Base-by-base conservation (phyloP, 2,113 vertebrate genomes). In the Lepidiolamprologus cunningtoni region DNA sequence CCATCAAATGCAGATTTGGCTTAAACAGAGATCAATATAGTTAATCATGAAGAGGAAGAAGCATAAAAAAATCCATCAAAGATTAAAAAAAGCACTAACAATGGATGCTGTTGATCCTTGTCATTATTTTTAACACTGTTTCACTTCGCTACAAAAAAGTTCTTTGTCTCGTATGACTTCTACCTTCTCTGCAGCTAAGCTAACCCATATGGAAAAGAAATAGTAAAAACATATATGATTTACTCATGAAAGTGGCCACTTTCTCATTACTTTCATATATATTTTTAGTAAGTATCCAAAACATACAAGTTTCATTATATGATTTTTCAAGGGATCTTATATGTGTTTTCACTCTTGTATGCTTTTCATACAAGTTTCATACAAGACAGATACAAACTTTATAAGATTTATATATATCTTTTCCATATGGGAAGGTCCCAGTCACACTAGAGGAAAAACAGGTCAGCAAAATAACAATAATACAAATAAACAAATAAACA, bases 41-140 rank as follows among this genome's bases (percentile, higher is more conserved):
- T 66, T 66, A 21, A 66, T n/a, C 33, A 1, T 1, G 19, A 73
- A 73, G 13, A 17, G 13, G 40, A 73, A 26, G 21, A 73, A 73
- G 40, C 68, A 73, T 2, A 42, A 73, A 45, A 40, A 45, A 45
- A 37, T 1, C 0, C 61, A 66, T 66, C 33, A 66, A 37, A 66
- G 33, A 37, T 66, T 1, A 2, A 66, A n/a, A 66, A 66, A 66
- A 73, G 21, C 68, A 73, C 37, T 2, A 26, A 73, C 13, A 45
- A 17, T 73, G 13, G 8, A 0, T 73, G 0, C 8, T 4, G 21
- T 45, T 45, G 40, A 73, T 4, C 0, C 0, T 45, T 45, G 21
- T 73, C 37, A 45, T 45, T 26, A 45, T 11, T 73, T 73, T 73
- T 28, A 45, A 73, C 21, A 73, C 14, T 11, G 37, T 26, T 73